Evolutionary conservation across 1,140 invertebrate species (phyloP), one percentile per base, ranked within the genome.

Genomic region (Drosophila carrolli): DNA sequence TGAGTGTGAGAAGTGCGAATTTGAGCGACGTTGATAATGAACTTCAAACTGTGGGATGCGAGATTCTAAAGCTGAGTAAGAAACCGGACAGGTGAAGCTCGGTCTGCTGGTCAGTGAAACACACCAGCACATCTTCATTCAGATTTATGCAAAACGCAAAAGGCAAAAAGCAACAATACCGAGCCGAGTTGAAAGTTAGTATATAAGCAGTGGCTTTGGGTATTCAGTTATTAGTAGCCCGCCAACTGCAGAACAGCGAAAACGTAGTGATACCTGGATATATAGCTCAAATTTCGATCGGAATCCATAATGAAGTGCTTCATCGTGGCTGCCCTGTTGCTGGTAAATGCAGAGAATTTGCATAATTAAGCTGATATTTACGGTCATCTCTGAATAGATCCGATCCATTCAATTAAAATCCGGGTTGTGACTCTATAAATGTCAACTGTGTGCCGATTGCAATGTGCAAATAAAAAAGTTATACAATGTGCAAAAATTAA

Each of bases 61-160:
- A 59, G 66, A 63, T 70, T 60, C 44, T 77, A 56, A 14, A 11
- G 74, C 84, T 88, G 84, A 89, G 84, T 88, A 88, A 88, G 80
- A 88, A 88, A 88, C 84, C 84, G 84, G 84, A 88, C 84, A 78
- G 76, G 54, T 50, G 79, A 67, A 81, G 68, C 58, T 55, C 74
- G 16, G 66, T 43, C 38, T 47, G 62, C 40, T 56, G 47, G 29
- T 74, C 44, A 57, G 66, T 70, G 67, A 16, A 48, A 61, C 66
- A 59, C 43, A 48, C 62, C 29, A 43, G 76, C 80, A 76, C 84
- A 89, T 88, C 84, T 88, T 88, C 84, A 88, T 88, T 84, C 84
- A 88, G 76, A 78, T 83, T 80, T 89, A 89, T 89, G 84, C 84
- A 89, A 89, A 89, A 78, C 73, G 72, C 48, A 66, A 55, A 78